Evolutionary conservation across 2,888 invertebrate species (phyloP), one percentile per base, ranked within the genome.

Genomic region (Ochropleura leucogaster): DNA sequence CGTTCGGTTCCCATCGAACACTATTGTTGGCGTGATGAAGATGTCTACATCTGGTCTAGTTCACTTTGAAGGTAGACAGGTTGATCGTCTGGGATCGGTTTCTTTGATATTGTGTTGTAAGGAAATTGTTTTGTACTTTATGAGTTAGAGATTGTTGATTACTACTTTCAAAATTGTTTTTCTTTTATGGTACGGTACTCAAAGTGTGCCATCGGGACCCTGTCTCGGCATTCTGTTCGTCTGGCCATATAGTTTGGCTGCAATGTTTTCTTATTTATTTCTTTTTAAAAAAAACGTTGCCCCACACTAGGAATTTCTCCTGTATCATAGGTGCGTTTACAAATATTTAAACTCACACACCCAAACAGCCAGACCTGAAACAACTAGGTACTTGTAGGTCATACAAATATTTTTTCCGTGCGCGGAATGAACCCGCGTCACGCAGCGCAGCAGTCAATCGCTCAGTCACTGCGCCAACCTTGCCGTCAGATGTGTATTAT

Each of bases 11-110:
- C 75, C 88, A 88, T 82, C 79, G 78, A 67, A 77, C 64, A 60
- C 81, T 79, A 85, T 88, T 85, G 85, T 83, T 74, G 8, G 4
- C 10, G 7, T 77, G 82, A 86, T 85, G n/a, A n/a, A 81, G 79
- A 79, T n/a, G n/a, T n/a, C n/a, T n/a, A n/a, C 80, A 77, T 83
- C 81, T 88, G 85, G 65, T 69, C 89, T 85, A 85, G 77, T 86
- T 88, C 72, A 16, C 55, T 42, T 63, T 16, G 42, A 12, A 20
- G 42, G 59, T 47, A 51, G 59, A 49, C 44, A 74, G 18, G 18
- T 30, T 72, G 40, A 40, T 47, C 14, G 76, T 66, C 51, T 83
- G 62, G 51, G 60, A 68, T 68, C 47, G 12, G 40, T 68, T 46
- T 70, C 30, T 55, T 65, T 60, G 66, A 70, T 81, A 53, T 66